Conservation (phyloP, 2,797 vertebrate species). For the Taeniopygia guttata region DNA sequence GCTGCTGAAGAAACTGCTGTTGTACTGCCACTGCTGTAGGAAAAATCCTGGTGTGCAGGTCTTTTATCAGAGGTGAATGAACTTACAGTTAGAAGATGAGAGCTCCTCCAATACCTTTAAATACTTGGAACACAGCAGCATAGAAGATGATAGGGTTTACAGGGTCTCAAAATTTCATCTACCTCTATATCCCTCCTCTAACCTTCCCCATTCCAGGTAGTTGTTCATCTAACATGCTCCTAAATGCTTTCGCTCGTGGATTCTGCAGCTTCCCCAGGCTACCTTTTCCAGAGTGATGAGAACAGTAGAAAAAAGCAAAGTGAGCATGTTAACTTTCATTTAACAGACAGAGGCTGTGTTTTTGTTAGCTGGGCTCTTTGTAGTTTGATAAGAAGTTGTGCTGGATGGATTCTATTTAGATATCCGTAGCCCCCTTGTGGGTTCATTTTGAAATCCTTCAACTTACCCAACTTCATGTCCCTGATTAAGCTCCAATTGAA, state of each 20-base stretch:
- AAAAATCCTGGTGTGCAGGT: fast-evolving
- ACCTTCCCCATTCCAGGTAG: neutral
- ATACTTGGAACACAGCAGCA: neutral
- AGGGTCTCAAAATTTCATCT: neutral
- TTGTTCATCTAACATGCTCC: neutral
- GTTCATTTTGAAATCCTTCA: neutral
- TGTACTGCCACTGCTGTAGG: neutral
- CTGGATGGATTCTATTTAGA: neutral
- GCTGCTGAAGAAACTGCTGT: neutral
- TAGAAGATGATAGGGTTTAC: neutral
- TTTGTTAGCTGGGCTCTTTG: neutral
- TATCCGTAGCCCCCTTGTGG: fast-evolving
- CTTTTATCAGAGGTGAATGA: neutral
- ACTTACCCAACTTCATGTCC: neutral
- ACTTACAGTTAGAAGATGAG: neutral
- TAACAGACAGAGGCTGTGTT: neutral
- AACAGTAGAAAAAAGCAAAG: neutral
- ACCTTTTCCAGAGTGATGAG: neutral
- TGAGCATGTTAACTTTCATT: neutral
- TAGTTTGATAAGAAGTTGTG: neutral
- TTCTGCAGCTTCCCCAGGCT: neutral
- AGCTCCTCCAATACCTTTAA: neutral
- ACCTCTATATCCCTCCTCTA: neutral
- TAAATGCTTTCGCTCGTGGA: neutral
- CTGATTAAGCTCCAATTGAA: neutral